A percentile compares a stretch with the other conserved stretches of the same genome.
phyloP scores from a whole-genome alignment of 2,797 vertebrate species.

The Meda fulgida region DNA sequence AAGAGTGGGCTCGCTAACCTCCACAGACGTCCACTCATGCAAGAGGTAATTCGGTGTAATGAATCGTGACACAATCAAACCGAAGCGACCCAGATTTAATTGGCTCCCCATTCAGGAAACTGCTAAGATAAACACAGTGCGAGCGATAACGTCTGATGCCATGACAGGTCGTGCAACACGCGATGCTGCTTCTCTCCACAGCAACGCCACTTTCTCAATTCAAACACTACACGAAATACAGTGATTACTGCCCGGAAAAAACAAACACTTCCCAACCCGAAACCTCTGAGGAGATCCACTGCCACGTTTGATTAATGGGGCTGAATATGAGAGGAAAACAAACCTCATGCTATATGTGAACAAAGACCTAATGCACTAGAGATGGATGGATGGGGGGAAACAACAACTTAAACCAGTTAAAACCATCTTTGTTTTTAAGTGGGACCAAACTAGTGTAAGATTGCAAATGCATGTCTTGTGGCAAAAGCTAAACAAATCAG shows the following conservation, averaged over 20 bases:
- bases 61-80: constrained; percentile 62
- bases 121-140: constrained; percentile 52
- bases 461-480: background rate
- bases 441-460: background rate
- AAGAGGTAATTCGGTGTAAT: constrained; percentile 54
- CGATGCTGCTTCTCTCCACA: constrained; percentile 2
- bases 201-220: constrained; percentile 14
- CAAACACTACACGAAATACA: background rate
- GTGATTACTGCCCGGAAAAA: background rate
- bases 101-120: constrained; percentile 58
- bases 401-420: background rate
- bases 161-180: background rate
- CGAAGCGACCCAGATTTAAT: constrained; percentile 53
- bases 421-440: background rate
- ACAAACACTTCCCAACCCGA: background rate
- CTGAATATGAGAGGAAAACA: constrained; percentile 17
- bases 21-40: constrained; percentile 44
- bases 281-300: background rate
- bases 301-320: constrained; percentile 10
- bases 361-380: background rate
- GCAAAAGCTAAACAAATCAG: background rate
- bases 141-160: constrained; percentile 36
- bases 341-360: background rate
- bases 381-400: background rate
- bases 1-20: constrained; percentile 43